Percentiles rank a stretch among this genome's conserved stretches.
These are phyloP conservation scores for Acrobasis suavella DNA, from an alignment of 2,888 invertebrate genomes.

Conservation along the genomic window DNA sequence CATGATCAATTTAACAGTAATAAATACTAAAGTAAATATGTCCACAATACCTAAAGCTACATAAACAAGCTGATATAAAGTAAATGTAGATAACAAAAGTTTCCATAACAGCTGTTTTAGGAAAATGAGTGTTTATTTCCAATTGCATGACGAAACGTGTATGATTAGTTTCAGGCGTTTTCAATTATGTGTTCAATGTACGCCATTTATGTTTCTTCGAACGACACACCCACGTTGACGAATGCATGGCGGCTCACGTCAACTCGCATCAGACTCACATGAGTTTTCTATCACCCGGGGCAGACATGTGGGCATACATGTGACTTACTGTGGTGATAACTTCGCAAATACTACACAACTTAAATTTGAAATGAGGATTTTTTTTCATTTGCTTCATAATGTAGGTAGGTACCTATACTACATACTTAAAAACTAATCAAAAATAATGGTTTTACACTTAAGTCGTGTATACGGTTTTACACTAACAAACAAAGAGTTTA, in stretches of 20 bases:
- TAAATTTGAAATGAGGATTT: too few species aligned
- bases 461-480: too few species aligned
- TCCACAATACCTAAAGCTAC: too few species aligned
- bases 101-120: slow-evolving; percentile 3
- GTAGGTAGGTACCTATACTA: too few species aligned
- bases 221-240: slow-evolving; percentile 6
- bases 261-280: background rate
- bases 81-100: background rate
- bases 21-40: too few species aligned
- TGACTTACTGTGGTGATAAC: background rate
- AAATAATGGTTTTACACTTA: too few species aligned
- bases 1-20: too few species aligned
- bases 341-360: too few species aligned
- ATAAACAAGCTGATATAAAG: too few species aligned
- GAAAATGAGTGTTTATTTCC: slow-evolving; percentile 4
- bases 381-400: too few species aligned
- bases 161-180: slow-evolving; percentile 14
- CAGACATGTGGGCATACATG: background rate
- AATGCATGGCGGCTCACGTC: background rate
- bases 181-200: slow-evolving; percentile 11
- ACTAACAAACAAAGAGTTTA: too few species aligned
- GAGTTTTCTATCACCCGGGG: slow-evolving; percentile 10
- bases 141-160: slow-evolving; percentile 13
- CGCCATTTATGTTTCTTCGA: background rate
- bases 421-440: too few species aligned